phyloP scores from a whole-genome alignment of 2,113 vertebrate genomes.

The Cynoglossus semilaevis region DNA sequence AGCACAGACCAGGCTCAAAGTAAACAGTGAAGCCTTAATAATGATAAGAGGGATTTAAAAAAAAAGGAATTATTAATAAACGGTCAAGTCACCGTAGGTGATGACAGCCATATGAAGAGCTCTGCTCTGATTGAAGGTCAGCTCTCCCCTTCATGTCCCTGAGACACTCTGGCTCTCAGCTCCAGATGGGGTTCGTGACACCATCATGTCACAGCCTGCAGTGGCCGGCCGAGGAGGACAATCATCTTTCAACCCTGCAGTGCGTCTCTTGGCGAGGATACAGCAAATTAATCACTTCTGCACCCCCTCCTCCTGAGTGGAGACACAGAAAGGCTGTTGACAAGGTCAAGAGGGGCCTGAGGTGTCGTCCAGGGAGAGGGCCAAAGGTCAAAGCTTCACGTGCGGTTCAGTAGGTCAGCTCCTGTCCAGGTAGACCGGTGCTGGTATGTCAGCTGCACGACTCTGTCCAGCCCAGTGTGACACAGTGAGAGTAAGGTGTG shows the following conservation, averaged over 20 bases:
- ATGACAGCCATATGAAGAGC: slow-evolving; percentile 13
- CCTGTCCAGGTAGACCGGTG: slow-evolving; percentile 2
- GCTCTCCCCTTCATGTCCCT: slow-evolving; percentile 24
- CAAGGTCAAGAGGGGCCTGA: slow-evolving; percentile 38
- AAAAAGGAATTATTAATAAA: background rate
- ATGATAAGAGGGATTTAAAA: no score
- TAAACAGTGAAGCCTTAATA: no score
- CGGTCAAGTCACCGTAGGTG: background rate
- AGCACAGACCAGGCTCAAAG: no score
- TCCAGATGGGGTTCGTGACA: slow-evolving; percentile 49
- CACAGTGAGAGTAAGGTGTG: background rate
- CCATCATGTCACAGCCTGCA: slow-evolving; percentile 33
- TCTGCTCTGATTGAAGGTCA: slow-evolving; percentile 42
- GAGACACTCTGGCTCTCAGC: slow-evolving; percentile 15
- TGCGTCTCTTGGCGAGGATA: slow-evolving; percentile 33
- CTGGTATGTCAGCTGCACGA: background rate
- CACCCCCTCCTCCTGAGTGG: slow-evolving; percentile 2
- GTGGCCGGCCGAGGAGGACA: slow-evolving; percentile 39
- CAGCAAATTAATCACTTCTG: slow-evolving; percentile 53
- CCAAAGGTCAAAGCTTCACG: slow-evolving; percentile 23
- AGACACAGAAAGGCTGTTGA: slow-evolving; percentile 34
- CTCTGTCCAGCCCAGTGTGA: background rate
- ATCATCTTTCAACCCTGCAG: slow-evolving; percentile 46
- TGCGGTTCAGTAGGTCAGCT: slow-evolving; percentile 29
- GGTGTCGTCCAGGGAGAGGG: slow-evolving; percentile 19